These are phyloP conservation scores for Poecilia wingei DNA, from an alignment of 2,797 vertebrate species.

Conservation along the genomic window DNA sequence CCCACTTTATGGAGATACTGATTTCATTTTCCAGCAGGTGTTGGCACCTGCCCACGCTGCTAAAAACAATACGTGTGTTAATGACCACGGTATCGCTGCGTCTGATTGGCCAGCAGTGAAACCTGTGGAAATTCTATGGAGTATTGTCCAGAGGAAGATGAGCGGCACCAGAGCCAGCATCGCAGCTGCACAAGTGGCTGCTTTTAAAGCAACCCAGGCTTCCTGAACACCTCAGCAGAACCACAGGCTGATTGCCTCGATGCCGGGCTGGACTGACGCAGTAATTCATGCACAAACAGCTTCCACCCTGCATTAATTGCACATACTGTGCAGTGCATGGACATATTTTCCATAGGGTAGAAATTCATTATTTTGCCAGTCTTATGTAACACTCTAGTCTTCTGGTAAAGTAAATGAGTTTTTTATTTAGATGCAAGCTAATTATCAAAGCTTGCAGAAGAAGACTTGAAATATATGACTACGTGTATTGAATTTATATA, in stretches of 20 bases:
- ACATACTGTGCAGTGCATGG: neutral
- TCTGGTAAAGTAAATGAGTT: neutral
- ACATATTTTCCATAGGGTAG: neutral
- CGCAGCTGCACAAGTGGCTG: neutral
- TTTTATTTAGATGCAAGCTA: neutral
- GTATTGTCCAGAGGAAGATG: neutral
- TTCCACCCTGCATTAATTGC: neutral
- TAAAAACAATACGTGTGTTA: neutral
- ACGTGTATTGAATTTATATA: too few species aligned
- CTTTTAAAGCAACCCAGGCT: neutral
- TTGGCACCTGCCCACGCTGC: neutral
- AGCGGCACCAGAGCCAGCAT: neutral
- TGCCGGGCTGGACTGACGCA: neutral
- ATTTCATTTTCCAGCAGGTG: neutral
- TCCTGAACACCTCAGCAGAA: neutral
- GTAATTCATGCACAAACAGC: neutral
- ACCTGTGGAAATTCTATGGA: neutral
- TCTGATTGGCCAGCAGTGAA: neutral
- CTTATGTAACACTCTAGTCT: neutral
- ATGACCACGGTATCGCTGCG: neutral
- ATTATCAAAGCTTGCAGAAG: neutral
- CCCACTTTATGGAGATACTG: neutral
- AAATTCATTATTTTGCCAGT: neutral
- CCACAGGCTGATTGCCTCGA: neutral
- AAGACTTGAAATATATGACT: neutral